Evolutionary conservation across 30 jellyfish, hydroid and myxozoan species (phyloP).

Genomic region (Aurelia aurita): DNA sequence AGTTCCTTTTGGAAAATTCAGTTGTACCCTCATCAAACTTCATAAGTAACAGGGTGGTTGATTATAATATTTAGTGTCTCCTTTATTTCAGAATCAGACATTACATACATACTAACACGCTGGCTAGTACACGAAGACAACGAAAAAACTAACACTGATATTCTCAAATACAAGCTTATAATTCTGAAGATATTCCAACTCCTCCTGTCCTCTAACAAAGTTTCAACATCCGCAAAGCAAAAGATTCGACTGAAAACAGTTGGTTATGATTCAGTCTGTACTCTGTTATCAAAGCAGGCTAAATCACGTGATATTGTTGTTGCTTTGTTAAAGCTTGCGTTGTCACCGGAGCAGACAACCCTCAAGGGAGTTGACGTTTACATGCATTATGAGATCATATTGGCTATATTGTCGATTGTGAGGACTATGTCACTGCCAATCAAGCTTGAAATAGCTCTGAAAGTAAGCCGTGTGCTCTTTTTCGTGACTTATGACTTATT

Average conservation of each 20-base stretch:
- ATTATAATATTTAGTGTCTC: no score
- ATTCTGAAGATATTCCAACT: slow-evolving; percentile 11
- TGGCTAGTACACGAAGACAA: slow-evolving; percentile 88
- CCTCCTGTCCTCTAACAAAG: slow-evolving; percentile 44
- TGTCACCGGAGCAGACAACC: slow-evolving; percentile 63
- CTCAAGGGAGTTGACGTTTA: slow-evolving; percentile 71
- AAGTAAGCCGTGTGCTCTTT: slow-evolving; percentile 52
- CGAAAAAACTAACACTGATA: slow-evolving; percentile 56
- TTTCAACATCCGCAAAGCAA: slow-evolving; percentile 47
- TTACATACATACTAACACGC: slow-evolving; percentile 50
- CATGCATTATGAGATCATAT: slow-evolving; percentile 64
- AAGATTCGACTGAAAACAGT: slow-evolving; percentile 59
- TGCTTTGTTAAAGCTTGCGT: slow-evolving; percentile 72
- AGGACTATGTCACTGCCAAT: slow-evolving; percentile 74
- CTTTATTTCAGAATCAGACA: slow-evolving; percentile 58
- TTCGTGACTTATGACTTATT: no score
- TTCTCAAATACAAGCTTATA: slow-evolving; percentile 12
- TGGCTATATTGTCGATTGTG: slow-evolving; percentile 58
- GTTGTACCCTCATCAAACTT: no score
- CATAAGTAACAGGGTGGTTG: no score
- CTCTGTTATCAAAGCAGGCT: slow-evolving; percentile 84
- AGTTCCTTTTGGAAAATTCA: no score
- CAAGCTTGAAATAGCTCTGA: slow-evolving; percentile 86
- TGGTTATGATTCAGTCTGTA: slow-evolving; percentile 84
- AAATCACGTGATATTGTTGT: slow-evolving; percentile 72